These are phyloP conservation scores for Morpho deidamia DNA, from an alignment of 2,888 invertebrate species.

Conservation along the genomic window DNA sequence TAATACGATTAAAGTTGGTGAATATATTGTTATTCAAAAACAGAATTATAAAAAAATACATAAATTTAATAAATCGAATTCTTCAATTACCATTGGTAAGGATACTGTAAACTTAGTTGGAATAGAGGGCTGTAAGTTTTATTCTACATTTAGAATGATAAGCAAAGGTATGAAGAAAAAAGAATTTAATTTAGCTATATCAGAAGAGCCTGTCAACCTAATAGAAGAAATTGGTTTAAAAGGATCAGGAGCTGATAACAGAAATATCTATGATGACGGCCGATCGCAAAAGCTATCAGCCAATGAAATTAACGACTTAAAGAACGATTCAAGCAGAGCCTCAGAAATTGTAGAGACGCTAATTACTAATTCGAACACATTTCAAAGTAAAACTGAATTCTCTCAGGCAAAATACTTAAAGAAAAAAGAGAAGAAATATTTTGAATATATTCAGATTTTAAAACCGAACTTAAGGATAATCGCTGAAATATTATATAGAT, in stretches of 20 bases:
- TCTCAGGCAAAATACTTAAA: slow-evolving; percentile 96
- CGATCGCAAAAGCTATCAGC: slow-evolving; percentile 90
- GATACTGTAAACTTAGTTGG: slow-evolving; percentile 83
- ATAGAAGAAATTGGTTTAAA: slow-evolving; percentile 81
- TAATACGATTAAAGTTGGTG: slow-evolving; percentile 80
- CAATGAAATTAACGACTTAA: slow-evolving; percentile 89
- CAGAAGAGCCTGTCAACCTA: slow-evolving; percentile 63
- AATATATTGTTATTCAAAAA: slow-evolving; percentile 86
- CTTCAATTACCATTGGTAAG: slow-evolving; percentile 82
- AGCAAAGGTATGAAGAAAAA: slow-evolving; percentile 76
- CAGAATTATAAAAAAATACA: slow-evolving; percentile 88
- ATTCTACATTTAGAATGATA: slow-evolving; percentile 87
- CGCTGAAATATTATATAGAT: slow-evolving; percentile 89
- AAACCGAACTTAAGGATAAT: slow-evolving; percentile 90
- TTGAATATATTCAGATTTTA: slow-evolving; percentile 87
- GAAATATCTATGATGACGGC: slow-evolving; percentile 88
- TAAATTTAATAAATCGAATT: slow-evolving; percentile 82
- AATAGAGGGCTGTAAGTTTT: slow-evolving; percentile 83
- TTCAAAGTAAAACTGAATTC: slow-evolving; percentile 93
- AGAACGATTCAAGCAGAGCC: slow-evolving; percentile 86
- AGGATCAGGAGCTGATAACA: slow-evolving; percentile 88
- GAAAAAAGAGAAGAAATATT: slow-evolving; percentile 97
- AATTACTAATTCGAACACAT: slow-evolving; percentile 94
- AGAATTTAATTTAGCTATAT: slow-evolving; percentile 74
- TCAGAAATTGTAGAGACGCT: slow-evolving; percentile 91